Conservation (phyloP, 2,113 vertebrate genomes). For the Microtus oregoni region DNA sequence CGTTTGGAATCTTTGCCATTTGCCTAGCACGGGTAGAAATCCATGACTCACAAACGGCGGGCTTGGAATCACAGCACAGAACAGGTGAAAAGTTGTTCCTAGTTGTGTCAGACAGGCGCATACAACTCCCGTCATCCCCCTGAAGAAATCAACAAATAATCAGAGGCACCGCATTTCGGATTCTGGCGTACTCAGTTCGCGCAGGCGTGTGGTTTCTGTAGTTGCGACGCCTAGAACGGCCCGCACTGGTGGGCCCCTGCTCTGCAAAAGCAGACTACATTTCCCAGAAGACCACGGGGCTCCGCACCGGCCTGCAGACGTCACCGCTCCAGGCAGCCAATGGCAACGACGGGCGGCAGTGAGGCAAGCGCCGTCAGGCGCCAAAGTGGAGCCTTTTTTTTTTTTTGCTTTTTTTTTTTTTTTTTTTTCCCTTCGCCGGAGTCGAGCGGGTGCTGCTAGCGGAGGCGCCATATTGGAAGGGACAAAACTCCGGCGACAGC, state of each 20-base stretch:
- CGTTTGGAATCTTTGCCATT: slow-evolving; percentile 48
- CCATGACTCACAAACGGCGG: slow-evolving; percentile 50
- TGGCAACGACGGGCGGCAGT: slow-evolving; percentile 76
- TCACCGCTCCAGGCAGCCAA: slow-evolving; percentile 83
- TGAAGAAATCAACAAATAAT: slow-evolving; percentile 78
- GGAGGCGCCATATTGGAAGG: slow-evolving; percentile 98
- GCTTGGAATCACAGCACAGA: background rate
- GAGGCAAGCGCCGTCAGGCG: slow-evolving; percentile 86
- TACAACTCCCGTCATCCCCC: slow-evolving; percentile 71
- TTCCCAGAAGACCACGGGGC: slow-evolving; percentile 82
- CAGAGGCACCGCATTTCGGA: slow-evolving; percentile 71
- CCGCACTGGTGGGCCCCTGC: rapidly evolving
- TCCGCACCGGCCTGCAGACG: background rate
- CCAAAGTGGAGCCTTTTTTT: slow-evolving; percentile 84
- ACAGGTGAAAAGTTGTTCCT: slow-evolving; percentile 79
- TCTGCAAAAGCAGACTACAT: slow-evolving; percentile 83
- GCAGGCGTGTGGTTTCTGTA: slow-evolving; percentile 62
- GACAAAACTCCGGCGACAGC: slow-evolving; percentile 86
- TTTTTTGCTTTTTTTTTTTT: slow-evolving; percentile 58
- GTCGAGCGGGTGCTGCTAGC: slow-evolving; percentile 88
- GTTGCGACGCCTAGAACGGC: background rate
- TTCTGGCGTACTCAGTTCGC: background rate
- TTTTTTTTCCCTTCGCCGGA: slow-evolving; percentile 85
- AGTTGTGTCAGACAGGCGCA: slow-evolving; percentile 51
- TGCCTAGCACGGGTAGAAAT: slow-evolving; percentile 17